Evolutionary conservation across 1,140 invertebrate species (phyloP), one percentile per base, ranked within the genome.

Genomic region (Euglossa dilemma): DNA sequence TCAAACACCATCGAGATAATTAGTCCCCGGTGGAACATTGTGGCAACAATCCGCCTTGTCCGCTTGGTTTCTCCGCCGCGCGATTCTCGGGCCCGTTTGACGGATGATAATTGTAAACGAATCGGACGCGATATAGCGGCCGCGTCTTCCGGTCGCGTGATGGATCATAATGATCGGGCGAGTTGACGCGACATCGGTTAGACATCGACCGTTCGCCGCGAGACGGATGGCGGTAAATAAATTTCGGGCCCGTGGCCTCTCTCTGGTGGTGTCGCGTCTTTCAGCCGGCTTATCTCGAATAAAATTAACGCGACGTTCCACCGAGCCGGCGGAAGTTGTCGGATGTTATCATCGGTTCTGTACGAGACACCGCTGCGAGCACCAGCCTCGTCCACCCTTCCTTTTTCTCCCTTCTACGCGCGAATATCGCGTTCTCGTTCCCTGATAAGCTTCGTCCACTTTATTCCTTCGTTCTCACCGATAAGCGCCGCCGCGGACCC

Each of bases 81-180:
- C 14, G 56, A 20, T 18, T 5, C 16, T n/a, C 45, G n/a, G 8
- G 16, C 14, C 9, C n/a, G 25, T 0, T 57, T 66, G 72, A 82
- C 72, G 72, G 43, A 67, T 56, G 80, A 76, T 67, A 75, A 75
- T 76, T 56, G 47, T 76, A 56, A 82, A 75, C 80, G 80, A 76
- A 59, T 82, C 45, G 56, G 80, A 82, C 80, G 63, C 61, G 72
- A 54, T 72, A 67, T 50, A 57, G 63, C 16, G 70, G 57, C 25
- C 14, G 36, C 36, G 59, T 64, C 45, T 76, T 64, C 28, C 25
- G 20, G 12, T n/a, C 18, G 63, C 9, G 14, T 82, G 80, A 82
- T 82, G 80, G 80, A 82, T 82, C 80, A 57, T 82, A 82, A 82
- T 82, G 80, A 82, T 82, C 80, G 72, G 16, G 9, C 12, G 16